A percentile compares a stretch with the other conserved stretches of the same genome.
These are phyloP conservation scores for Brachyistius frenatus DNA, from an alignment of 2,113 vertebrate genomes.

Conservation along the genomic window DNA sequence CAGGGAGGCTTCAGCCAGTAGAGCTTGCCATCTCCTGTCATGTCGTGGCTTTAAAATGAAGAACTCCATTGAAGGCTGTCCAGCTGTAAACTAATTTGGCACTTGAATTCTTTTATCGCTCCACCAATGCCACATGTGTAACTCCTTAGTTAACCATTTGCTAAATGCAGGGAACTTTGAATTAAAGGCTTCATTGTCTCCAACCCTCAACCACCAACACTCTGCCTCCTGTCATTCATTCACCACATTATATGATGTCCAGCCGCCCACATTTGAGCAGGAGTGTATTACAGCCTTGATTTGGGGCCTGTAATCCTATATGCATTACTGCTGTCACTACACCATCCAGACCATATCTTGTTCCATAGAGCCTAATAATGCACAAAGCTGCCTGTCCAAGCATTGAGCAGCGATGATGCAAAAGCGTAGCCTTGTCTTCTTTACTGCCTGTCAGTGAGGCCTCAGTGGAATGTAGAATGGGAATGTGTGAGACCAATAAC, in stretches of 20 bases:
- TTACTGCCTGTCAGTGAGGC: slow-evolving; percentile 34
- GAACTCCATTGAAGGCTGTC: not conserved
- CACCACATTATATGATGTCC: slow-evolving; percentile 49
- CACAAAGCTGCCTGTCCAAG: slow-evolving; percentile 61
- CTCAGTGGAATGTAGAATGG: slow-evolving; percentile 2
- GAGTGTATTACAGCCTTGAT: slow-evolving; percentile 60
- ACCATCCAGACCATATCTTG: slow-evolving; percentile 50
- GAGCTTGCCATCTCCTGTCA: not conserved
- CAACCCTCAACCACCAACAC: slow-evolving; percentile 32
- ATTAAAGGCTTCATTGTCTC: slow-evolving; percentile 74
- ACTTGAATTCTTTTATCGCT: slow-evolving; percentile 31
- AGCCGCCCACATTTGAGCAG: slow-evolving; percentile 27
- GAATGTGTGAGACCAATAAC: slow-evolving; percentile 8
- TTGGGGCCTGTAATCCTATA: slow-evolving; percentile 69
- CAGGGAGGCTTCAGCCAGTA: slow-evolving; percentile 79
- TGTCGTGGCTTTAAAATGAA: no score
- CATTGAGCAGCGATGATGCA: slow-evolving; percentile 47
- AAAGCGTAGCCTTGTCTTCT: slow-evolving; percentile 4
- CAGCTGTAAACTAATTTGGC: slow-evolving; percentile 11
- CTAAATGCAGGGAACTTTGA: slow-evolving; percentile 57
- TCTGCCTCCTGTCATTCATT: slow-evolving; percentile 73
- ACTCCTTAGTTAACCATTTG: slow-evolving; percentile 63
- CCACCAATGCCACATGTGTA: slow-evolving; percentile 34
- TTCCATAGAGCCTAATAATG: slow-evolving; percentile 61
- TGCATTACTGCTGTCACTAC: slow-evolving; percentile 30